These are phyloP conservation scores for Perdita meconis DNA, from an alignment of 2,888 invertebrate species.

Conservation along the genomic window DNA sequence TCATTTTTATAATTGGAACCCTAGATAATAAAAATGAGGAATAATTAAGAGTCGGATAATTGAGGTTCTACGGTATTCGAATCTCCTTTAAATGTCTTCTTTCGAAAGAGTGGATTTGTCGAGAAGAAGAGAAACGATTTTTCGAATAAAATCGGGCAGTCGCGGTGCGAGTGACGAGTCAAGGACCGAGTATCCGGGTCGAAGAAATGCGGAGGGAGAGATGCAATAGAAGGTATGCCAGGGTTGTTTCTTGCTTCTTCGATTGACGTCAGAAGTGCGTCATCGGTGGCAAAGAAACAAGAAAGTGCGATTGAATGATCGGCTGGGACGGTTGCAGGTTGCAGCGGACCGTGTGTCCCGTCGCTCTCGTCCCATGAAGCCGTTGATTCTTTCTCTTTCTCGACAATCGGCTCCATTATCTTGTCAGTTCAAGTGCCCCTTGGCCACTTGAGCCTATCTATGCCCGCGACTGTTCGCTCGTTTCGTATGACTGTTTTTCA, in stretches of 20 bases:
- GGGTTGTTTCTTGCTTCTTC: slow-evolving; percentile 78
- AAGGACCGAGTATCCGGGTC: slow-evolving; percentile 63
- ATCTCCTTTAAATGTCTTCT: no score
- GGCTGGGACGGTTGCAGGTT: slow-evolving; percentile 48
- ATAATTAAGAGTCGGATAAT: no score
- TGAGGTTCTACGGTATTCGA: no score
- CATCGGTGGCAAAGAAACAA: slow-evolving; percentile 81
- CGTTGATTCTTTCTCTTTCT: slow-evolving; percentile 76
- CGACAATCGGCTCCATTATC: slow-evolving; percentile 80
- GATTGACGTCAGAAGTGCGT: slow-evolving; percentile 84
- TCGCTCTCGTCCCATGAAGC: slow-evolving; percentile 36
- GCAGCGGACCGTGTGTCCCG: slow-evolving; percentile 54
- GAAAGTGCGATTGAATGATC: slow-evolving; percentile 83
- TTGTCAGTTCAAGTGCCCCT: slow-evolving; percentile 79
- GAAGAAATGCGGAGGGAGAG: slow-evolving; percentile 60
- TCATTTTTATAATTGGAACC: no score
- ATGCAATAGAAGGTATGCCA: slow-evolving; percentile 74
- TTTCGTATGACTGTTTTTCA: slow-evolving; percentile 52
- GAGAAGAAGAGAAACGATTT: slow-evolving; percentile 4
- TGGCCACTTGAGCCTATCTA: slow-evolving; percentile 79
- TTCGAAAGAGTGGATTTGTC: no score
- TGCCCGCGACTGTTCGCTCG: slow-evolving; percentile 51
- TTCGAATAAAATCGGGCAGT: not conserved
- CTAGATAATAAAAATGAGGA: no score
- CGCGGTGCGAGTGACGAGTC: slow-evolving; percentile 18